Base-by-base conservation (phyloP, 2,888 invertebrate species). In the Unio delphinus region DNA sequence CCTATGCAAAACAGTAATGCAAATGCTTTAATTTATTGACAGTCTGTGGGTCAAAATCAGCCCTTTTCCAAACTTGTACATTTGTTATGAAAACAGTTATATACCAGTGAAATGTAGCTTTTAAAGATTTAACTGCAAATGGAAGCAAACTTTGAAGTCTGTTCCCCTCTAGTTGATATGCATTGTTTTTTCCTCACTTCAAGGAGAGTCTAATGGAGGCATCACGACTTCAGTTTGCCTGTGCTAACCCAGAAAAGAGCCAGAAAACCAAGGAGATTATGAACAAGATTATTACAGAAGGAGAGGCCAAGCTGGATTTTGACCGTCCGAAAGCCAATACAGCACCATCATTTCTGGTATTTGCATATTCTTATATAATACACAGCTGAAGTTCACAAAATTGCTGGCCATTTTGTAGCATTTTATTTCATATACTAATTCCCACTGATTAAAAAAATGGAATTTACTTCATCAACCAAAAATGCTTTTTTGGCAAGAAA, bases 191-290 rank as follows among this genome's bases (percentile, higher is more conserved):
- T 45, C 11, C 45, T 26, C 58, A 67, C 67, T 71, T 68, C 18
- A 71, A 89, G 88, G 88, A 88, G 62, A 72, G 83, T 57, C 75
- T 89, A 26, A 87, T 89, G 86, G 87, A 88, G 59, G 86, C 89
- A 3, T 86, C 87, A 7, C 81, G 83, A 61, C 69, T 74, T 55
- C 88, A 88, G 82, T 88, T 87, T 76, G 79, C 87, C 7, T 89
- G 89, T 80, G 89, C 88, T 57, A 89, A 88, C 70, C 82, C 88
- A 28, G 88, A 86, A 67, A 88, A 87, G 70, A 88, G 89, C 7
- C 75, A 84, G 61, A 89, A 88, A 76, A 86, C 88, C 3, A 83
- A 82, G 61, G 76, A 83, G 59, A 85, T 83, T 56, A 73, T 89
- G 56, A 79, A 82, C 45, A 76, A 80, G 55, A 89, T 89, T 28